phyloP scores from a whole-genome alignment of 1,140 invertebrate genomes.

The Solenopsis fugax region DNA sequence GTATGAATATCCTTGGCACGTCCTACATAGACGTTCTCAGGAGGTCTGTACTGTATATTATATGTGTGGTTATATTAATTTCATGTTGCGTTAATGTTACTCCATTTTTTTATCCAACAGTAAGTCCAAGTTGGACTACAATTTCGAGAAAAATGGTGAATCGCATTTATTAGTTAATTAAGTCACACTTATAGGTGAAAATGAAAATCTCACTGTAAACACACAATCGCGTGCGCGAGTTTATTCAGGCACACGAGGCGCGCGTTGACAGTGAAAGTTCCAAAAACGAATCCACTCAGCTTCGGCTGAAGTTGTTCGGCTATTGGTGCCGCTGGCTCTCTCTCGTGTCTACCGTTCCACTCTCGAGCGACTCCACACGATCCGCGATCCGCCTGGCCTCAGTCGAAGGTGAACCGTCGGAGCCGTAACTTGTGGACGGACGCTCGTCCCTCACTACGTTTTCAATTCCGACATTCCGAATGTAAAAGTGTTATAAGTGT shows the following conservation, averaged over 20 bases:
- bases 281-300: constrained; percentile 23
- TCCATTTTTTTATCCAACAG: neutral
- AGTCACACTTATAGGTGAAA: neutral
- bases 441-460: neutral
- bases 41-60: too few relatives aligned
- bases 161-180: neutral
- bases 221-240: neutral
- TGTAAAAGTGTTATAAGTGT: neutral
- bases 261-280: constrained; percentile 82
- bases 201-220: neutral
- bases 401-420: constrained; percentile 79
- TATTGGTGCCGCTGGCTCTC: constrained; percentile 52
- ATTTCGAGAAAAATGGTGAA: neutral
- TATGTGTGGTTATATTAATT: neutral
- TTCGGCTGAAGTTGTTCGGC: constrained; percentile 3
- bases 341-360: constrained; percentile 61
- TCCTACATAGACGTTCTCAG: too few relatives aligned
- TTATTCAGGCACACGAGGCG: constrained; percentile 69
- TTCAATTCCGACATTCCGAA: neutral
- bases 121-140: neutral
- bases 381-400: constrained; percentile 62
- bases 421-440: constrained; percentile 32
- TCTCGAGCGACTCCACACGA: constrained; percentile 37
- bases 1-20: too few relatives aligned
- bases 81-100: neutral